Evolutionary conservation across 2,113 vertebrate species (phyloP), one percentile per base, ranked within the genome.

Genomic region (Aptenodytes patagonicus): DNA sequence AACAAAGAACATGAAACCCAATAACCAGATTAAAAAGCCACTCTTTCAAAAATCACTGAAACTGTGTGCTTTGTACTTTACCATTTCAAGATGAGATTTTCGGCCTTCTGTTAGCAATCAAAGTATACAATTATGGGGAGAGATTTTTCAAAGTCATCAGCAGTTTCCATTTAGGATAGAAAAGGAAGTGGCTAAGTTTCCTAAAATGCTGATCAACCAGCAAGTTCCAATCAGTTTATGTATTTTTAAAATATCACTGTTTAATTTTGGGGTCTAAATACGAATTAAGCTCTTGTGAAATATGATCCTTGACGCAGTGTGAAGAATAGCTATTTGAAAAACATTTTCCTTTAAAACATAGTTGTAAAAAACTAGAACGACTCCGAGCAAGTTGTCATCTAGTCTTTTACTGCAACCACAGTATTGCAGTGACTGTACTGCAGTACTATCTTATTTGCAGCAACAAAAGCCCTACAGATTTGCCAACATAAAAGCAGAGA

Each of bases 111-210:
- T 52, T 93, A 92, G 57, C 61, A 66, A 92, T 44, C 80, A 31
- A 82, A 89, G 51, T 18, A 62, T 5, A 76, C 73, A 78, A 96
- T 95, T 96, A 93, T 20, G 89, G n/a, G 31, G 83, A 93, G 22
- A 76, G 31, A 34, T 38, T 61, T 79, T 87, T 82, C 52, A 24
- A 78, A 92, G 69, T 61, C 70, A 54, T 52, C 76, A 92, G 76
- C 80, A 83, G 47, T 87, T 93, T 81, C 40, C 38, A 69, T 42
- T 91, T 89, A 91, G 60, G 65, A 71, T 4, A 79, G 81, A 90
- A 90, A 73, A 34, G 5, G 24, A 84, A 89, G 51, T n/a, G 83
- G 40, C n/a, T 38, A 91, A 34, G 28, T 54, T 72, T 89, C 49
- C 78, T 65, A 51, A 91, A 79, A 64, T 47, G 22, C 38, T 49